A percentile compares a stretch with the other conserved stretches of the same genome.
These are phyloP conservation scores for Paramuricea clavata DNA, from an alignment of 92 coral and sea anemone genomes.

Conservation along the genomic window DNA sequence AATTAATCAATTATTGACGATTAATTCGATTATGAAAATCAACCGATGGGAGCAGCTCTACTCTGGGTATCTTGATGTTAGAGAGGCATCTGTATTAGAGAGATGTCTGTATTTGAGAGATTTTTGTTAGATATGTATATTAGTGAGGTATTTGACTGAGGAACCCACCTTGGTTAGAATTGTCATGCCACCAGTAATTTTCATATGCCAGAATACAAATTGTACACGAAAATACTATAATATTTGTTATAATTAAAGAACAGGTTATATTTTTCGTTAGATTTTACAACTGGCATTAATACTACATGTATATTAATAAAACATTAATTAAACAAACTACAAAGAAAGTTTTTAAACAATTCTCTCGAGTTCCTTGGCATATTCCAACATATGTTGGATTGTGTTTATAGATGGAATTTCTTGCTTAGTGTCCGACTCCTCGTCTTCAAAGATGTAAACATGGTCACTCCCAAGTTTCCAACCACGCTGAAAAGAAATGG, in stretches of 20 bases:
- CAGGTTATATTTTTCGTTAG: neutral
- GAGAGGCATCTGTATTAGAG: neutral
- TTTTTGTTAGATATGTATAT: neutral
- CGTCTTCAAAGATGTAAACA: constrained; percentile 79
- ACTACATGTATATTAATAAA: neutral
- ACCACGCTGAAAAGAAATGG: constrained; percentile 74
- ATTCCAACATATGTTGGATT: constrained; percentile 97
- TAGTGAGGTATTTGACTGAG: too few relatives aligned
- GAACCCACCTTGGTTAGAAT: constrained; percentile 82
- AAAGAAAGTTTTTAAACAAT: constrained; percentile 70
- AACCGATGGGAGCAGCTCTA: too few relatives aligned
- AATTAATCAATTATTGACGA: too few relatives aligned
- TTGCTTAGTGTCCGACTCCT: constrained; percentile 80
- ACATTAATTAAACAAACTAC: neutral
- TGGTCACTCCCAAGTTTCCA: constrained; percentile 82
- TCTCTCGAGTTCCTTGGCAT: constrained; percentile 97
- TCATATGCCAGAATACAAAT: too few relatives aligned
- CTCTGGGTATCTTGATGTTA: too few relatives aligned
- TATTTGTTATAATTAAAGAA: too few relatives aligned
- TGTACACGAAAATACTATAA: too few relatives aligned
- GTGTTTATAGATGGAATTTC: constrained; percentile 89
- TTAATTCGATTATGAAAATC: too few relatives aligned
- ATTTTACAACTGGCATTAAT: neutral
- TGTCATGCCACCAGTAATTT: too few relatives aligned
- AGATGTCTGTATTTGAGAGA: neutral